Evolutionary conservation across 2,888 invertebrate species (phyloP), one percentile per base, ranked within the genome.

Genomic region (Cylloceria caligata): DNA sequence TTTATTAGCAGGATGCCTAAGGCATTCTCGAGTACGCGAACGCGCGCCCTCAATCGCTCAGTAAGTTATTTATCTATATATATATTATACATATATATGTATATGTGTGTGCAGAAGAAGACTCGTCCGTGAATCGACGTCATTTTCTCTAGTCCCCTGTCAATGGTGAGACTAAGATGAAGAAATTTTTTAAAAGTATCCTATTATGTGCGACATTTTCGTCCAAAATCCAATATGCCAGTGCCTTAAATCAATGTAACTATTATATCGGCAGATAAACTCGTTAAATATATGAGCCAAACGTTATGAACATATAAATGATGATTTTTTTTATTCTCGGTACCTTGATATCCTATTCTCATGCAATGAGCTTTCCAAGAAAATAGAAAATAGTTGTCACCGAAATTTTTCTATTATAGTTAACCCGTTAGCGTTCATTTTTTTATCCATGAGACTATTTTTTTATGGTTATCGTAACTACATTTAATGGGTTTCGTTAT

Each of bases 251-350:
- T 79, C 67, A 60, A 62, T 90, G 89, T 90, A 90, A 89, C 21
- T 79, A 82, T 86, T 65, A 85, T 86, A 85, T 83, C 57, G 83
- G 85, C 82, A 83, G 84, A 86, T 87, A 88, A 75, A 87, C 83
- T 89, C 88, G 90, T 91, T 91, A 89, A 91, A 90, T 91, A 90
- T 89, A 91, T 89, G 87, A 84, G 83, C 87, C 83, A 85, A 88
- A 81, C 84, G 88, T 90, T 90, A 89, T 83, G 65, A 77, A 81
- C 64, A 72, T 80, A 83, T 75, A 74, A 82, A 77, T 47, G 34
- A 72, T 19, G 47, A 42, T 67, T 80, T 64, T n/a, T 52, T 42
- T 30, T 5, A 49, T 62, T 55, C 62, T 65, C 42, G 21, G 47
- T 49, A 11, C 24, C 39, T 42, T 19, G 13, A 27, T 42, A 13